Conservation (phyloP, 1,140 invertebrate species). For the Drosophila baimaii region DNA sequence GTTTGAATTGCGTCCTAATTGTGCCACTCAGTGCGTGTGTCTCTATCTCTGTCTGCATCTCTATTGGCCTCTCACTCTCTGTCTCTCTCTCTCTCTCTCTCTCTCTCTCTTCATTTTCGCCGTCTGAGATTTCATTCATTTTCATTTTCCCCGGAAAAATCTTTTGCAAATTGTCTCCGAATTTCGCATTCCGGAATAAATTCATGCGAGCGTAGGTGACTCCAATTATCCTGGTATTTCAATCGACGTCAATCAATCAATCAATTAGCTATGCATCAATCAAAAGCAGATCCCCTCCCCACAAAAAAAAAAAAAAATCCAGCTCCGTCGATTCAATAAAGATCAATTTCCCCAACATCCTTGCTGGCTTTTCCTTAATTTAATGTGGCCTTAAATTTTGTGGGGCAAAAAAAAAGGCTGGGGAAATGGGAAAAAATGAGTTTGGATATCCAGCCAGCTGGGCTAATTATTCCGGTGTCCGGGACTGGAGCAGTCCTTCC, state of each 20-base stretch:
- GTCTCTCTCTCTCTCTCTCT: not conserved
- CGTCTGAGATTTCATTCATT: slow-evolving; percentile 16
- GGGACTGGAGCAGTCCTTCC: not conserved
- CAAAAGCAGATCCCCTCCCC: slow-evolving; percentile 61
- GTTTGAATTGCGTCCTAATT: slow-evolving; percentile 63
- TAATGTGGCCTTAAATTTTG: slow-evolving; percentile 11
- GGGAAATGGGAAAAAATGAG: too few species aligned
- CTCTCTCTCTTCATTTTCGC: not conserved
- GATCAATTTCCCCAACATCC: slow-evolving; percentile 55
- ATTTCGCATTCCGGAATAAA: not conserved
- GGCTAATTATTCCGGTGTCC: slow-evolving; percentile 43
- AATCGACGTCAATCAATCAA: slow-evolving; percentile 54
- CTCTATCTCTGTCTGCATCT: slow-evolving; percentile 14
- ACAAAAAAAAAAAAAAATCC: too few species aligned
- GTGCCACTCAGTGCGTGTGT: slow-evolving; percentile 48
- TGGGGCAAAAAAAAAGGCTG: not conserved
- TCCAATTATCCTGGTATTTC: slow-evolving; percentile 26
- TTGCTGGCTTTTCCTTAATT: slow-evolving; percentile 10
- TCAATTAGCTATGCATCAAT: slow-evolving; percentile 65
- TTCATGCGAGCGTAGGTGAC: slow-evolving; percentile 22
- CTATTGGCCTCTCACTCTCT: not conserved
- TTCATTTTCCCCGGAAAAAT: not conserved
- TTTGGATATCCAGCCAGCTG: slow-evolving; percentile 45
- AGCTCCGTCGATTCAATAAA: slow-evolving; percentile 56
- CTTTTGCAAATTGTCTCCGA: slow-evolving; percentile 14